Conservation (phyloP, 2,113 vertebrate species). For the Lathamus discolor region DNA sequence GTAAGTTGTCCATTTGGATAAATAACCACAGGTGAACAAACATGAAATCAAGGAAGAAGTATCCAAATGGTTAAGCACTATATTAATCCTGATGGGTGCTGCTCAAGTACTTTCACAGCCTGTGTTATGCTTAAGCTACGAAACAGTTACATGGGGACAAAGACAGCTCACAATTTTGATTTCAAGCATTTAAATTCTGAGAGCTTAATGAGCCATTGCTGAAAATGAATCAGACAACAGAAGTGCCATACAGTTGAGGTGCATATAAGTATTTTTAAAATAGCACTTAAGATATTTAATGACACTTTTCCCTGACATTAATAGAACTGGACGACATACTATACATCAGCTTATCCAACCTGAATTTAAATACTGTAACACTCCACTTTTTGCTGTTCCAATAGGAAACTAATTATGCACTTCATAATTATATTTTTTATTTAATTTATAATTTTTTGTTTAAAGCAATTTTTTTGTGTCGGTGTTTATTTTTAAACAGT, state of each 20-base stretch:
- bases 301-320: background rate
- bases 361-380: background rate
- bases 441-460: background rate
- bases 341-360: background rate
- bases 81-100: fast-evolving
- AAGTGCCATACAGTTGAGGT: background rate
- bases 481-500: background rate
- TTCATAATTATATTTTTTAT: background rate
- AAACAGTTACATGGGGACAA: background rate
- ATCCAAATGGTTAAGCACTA: background rate
- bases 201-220: background rate
- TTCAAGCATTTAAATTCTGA: background rate
- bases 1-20: background rate
- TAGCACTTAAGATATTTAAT: background rate
- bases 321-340: background rate
- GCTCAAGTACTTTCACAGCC: background rate
- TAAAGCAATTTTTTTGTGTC: background rate
- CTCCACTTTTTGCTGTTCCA: background rate
- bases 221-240: background rate
- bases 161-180: background rate
- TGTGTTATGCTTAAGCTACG: fast-evolving
- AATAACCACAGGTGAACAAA: background rate
- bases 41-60: background rate
- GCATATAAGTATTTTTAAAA: background rate
- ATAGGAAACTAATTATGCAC: fast-evolving